Evolutionary conservation across 2,113 vertebrate species (phyloP).

Genomic region (Lagopus muta): DNA sequence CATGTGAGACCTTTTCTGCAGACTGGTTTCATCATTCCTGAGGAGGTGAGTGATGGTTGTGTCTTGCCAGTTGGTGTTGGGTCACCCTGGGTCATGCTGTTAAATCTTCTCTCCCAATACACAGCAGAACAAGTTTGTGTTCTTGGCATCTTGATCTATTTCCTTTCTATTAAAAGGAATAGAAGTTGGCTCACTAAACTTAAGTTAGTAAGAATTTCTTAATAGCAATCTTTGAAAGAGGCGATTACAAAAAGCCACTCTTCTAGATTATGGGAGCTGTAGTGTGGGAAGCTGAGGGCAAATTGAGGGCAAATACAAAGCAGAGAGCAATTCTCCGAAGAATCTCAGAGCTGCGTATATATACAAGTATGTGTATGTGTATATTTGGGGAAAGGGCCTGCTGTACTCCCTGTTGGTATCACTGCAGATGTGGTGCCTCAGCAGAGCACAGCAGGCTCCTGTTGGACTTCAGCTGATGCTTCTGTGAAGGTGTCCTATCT

Average conservation of each 20-base stretch:
- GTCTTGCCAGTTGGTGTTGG: neutral
- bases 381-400: neutral
- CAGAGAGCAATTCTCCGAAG: neutral
- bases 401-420: neutral
- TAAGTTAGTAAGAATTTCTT: neutral
- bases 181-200: neutral
- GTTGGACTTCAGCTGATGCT: neutral
- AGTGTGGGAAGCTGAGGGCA: neutral
- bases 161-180: neutral
- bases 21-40: neutral
- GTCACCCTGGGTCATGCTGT: neutral
- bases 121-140: neutral
- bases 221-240: neutral
- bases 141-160: neutral
- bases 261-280: neutral
- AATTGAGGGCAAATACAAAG: neutral
- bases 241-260: neutral
- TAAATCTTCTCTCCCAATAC: neutral
- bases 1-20: neutral
- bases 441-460: neutral
- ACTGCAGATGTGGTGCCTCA: neutral
- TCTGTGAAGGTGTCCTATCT: neutral
- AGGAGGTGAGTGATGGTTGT: neutral
- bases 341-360: neutral
- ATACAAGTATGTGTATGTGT: accelerated